Percentiles rank a stretch among this genome's conserved stretches.
Conservation (phyloP, 2,888 invertebrate species). For the Tanytarsus gracilentus region DNA sequence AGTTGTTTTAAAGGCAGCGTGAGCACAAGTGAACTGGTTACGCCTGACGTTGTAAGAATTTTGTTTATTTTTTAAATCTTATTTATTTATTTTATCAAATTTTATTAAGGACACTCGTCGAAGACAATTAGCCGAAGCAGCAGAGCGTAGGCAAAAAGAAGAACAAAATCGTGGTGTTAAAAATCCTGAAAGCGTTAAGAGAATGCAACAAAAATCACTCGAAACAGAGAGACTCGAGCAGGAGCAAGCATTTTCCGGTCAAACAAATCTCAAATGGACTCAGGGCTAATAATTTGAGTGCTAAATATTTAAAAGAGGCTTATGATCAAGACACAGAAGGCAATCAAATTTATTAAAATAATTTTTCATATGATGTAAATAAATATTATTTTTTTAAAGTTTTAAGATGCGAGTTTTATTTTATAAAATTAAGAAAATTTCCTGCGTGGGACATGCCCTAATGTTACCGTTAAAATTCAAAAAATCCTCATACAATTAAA, state of each 20-base stretch:
- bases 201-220: neutral
- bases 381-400: neutral
- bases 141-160: constrained; percentile 9
- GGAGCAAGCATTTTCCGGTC: neutral
- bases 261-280: neutral
- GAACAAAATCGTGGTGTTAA: constrained; percentile 4
- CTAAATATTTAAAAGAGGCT: no score
- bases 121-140: constrained; percentile 19
- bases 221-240: constrained; percentile 8
- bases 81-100: neutral
- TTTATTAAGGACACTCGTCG: constrained; percentile 9
- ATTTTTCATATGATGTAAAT: no score
- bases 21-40: neutral
- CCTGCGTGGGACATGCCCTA: no score
- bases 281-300: constrained; percentile 12
- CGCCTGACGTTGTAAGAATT: constrained; percentile 15
- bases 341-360: no score
- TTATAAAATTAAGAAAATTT: neutral
- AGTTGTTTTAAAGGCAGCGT: constrained; percentile 3
- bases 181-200: constrained; percentile 13
- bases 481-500: no score
- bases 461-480: no score
- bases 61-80: neutral
- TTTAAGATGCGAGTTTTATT: neutral
- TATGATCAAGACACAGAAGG: no score